phyloP scores from a whole-genome alignment of 2,888 invertebrate species.

The Latrodectus hesperus region DNA sequence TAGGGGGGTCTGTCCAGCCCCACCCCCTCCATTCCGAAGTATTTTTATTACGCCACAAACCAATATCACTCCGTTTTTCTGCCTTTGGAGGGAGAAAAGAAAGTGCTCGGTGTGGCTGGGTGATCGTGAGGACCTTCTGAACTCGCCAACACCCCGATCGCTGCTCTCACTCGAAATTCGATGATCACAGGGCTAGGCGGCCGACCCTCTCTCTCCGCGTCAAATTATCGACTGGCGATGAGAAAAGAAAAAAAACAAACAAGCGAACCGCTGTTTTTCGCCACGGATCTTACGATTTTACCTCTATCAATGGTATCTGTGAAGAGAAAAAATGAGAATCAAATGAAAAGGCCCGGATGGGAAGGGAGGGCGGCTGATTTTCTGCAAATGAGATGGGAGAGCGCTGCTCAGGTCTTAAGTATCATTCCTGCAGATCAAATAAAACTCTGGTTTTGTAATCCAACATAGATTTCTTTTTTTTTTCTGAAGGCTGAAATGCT shows the following conservation, averaged over 20 bases:
- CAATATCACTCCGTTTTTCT: neutral
- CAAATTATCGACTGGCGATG: slow-evolving; percentile 19
- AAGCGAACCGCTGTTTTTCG: slow-evolving; percentile 3
- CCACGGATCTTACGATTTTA: slow-evolving; percentile 43
- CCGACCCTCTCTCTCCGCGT: slow-evolving; percentile 31
- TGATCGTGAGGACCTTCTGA: slow-evolving; percentile 51
- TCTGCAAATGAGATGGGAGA: slow-evolving; percentile 27
- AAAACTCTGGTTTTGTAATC: too few species aligned
- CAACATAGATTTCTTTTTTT: neutral
- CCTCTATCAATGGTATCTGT: slow-evolving; percentile 26
- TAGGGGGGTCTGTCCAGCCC: too few species aligned
- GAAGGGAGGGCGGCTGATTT: neutral
- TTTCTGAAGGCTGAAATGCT: too few species aligned
- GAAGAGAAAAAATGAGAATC: slow-evolving; percentile 4
- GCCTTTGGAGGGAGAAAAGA: neutral
- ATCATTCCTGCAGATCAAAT: too few species aligned
- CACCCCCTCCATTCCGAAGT: too few species aligned
- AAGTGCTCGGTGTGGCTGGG: neutral
- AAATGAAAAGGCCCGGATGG: neutral
- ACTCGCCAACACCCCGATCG: slow-evolving; percentile 53
- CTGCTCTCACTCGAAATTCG: slow-evolving; percentile 34
- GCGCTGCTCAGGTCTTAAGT: neutral
- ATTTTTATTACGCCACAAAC: too few species aligned
- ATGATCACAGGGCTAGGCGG: slow-evolving; percentile 48
- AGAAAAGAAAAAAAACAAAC: slow-evolving; percentile 30